These are phyloP conservation scores for Augochlora pura DNA, from an alignment of 1,140 invertebrate species.

Conservation along the genomic window DNA sequence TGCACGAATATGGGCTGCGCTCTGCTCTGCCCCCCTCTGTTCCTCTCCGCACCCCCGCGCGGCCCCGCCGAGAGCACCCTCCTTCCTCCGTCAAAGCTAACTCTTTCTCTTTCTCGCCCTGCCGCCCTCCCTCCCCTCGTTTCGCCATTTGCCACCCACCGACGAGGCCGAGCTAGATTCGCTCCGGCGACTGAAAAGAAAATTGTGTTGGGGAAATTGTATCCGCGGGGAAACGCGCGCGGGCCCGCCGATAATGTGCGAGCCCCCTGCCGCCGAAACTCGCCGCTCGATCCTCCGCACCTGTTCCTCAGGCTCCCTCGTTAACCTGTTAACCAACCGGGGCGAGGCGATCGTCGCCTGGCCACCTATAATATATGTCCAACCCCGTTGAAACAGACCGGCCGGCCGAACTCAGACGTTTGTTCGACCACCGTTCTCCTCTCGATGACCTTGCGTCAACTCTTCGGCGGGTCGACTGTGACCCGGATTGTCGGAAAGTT, in stretches of 20 bases:
- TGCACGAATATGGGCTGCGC: conserved; percentile 78
- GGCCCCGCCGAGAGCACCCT: background rate
- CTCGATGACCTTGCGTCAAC: too few relatives aligned
- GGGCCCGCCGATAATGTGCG: conserved; percentile 61
- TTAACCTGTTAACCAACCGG: too few relatives aligned
- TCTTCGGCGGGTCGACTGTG: too few relatives aligned
- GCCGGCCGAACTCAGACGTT: too few relatives aligned
- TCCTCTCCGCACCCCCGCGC: conserved; percentile 19
- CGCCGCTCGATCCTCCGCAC: background rate
- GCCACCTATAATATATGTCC: too few relatives aligned
- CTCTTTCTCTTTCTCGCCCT: conserved; percentile 46
- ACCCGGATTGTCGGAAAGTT: too few relatives aligned
- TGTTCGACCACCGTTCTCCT: too few relatives aligned
- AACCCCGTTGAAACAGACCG: background rate
- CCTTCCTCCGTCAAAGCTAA: conserved; percentile 42
- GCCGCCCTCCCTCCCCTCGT: conserved; percentile 23
- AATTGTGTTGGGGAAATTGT: conserved; percentile 75
- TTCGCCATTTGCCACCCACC: conserved; percentile 67
- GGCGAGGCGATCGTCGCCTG: too few relatives aligned
- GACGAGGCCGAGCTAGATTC: conserved; percentile 62
- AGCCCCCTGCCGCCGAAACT: conserved; percentile 33
- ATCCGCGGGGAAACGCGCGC: conserved; percentile 66
- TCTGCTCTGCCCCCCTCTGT: conserved; percentile 45
- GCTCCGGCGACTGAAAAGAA: conserved; percentile 70
- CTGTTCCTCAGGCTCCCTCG: too few relatives aligned